These are phyloP conservation scores for Gasterosteus nipponicus DNA, from an alignment of 2,113 vertebrate genomes.

Conservation along the genomic window DNA sequence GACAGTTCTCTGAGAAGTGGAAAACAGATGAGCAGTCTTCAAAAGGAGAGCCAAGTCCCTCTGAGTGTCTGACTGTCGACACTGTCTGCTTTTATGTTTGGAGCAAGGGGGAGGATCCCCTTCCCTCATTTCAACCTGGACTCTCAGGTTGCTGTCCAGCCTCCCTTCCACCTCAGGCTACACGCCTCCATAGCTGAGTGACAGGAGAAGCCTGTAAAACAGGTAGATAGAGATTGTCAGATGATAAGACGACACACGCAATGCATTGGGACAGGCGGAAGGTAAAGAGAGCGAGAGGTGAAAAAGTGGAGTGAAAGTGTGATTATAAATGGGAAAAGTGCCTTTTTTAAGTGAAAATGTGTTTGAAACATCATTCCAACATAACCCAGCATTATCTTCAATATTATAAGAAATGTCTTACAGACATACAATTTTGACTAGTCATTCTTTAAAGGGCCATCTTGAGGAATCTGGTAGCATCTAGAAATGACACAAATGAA, in stretches of 20 bases:
- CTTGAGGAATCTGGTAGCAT: not conserved
- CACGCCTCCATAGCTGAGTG: conserved; percentile 33
- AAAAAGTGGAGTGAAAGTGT: not conserved
- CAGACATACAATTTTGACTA: too few relatives aligned
- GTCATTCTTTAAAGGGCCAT: too few relatives aligned
- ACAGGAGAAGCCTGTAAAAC: not conserved
- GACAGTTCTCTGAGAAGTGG: not conserved
- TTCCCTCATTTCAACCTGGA: conserved; percentile 44
- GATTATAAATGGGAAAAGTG: not conserved
- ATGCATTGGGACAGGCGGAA: not conserved
- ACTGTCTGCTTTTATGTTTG: conserved; percentile 68
- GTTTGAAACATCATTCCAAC: not conserved
- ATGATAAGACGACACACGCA: not conserved
- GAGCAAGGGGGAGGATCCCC: conserved; percentile 52
- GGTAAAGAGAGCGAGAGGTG: not conserved
- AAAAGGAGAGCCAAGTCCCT: conserved; percentile 83
- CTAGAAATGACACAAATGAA: not conserved
- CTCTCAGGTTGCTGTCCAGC: conserved; percentile 61
- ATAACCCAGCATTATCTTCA: not conserved
- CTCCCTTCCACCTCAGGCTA: conserved; percentile 22
- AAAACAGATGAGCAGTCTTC: conserved; percentile 66
- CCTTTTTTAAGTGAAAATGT: not conserved
- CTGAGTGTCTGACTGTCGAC: conserved; percentile 68
- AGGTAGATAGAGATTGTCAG: not conserved
- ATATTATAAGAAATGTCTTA: not conserved